Evolutionary conservation across 2,113 vertebrate genomes (phyloP).

Genomic region (Meriones unguiculatus): DNA sequence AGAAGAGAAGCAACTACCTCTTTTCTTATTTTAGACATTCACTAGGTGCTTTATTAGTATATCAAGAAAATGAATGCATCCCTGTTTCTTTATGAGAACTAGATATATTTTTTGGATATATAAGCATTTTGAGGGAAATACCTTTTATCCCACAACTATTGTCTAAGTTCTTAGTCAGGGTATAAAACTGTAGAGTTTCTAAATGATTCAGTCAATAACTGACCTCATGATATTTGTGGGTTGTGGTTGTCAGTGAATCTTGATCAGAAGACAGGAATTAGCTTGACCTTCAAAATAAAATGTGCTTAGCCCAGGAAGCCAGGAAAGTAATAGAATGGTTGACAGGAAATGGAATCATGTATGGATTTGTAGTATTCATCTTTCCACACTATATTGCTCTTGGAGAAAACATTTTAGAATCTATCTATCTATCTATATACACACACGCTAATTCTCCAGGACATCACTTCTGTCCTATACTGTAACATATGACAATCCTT

Average conservation of each 20-base stretch:
- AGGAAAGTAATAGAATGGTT: neutral
- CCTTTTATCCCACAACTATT: neutral
- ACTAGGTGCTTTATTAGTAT: neutral
- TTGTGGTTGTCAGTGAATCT: neutral
- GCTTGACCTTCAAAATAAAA: neutral
- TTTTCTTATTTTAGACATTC: neutral
- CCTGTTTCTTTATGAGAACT: neutral
- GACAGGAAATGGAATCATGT: neutral
- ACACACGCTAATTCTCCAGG: neutral
- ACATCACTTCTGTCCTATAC: neutral
- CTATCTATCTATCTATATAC: neutral
- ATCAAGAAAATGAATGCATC: neutral
- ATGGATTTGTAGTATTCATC: neutral
- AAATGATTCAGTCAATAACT: neutral
- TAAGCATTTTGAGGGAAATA: neutral
- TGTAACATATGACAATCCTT: neutral
- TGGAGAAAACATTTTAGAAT: neutral
- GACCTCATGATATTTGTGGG: neutral
- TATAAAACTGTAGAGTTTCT: neutral
- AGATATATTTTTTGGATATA: neutral
- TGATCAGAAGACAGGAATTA: neutral
- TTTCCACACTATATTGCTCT: neutral
- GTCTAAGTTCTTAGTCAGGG: neutral
- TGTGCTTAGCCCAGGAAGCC: neutral
- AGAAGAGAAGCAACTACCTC: neutral